Percentiles rank a stretch among this genome's conserved stretches.
Conservation (phyloP, 2,888 invertebrate species). For the Coenonympha glycerion region DNA sequence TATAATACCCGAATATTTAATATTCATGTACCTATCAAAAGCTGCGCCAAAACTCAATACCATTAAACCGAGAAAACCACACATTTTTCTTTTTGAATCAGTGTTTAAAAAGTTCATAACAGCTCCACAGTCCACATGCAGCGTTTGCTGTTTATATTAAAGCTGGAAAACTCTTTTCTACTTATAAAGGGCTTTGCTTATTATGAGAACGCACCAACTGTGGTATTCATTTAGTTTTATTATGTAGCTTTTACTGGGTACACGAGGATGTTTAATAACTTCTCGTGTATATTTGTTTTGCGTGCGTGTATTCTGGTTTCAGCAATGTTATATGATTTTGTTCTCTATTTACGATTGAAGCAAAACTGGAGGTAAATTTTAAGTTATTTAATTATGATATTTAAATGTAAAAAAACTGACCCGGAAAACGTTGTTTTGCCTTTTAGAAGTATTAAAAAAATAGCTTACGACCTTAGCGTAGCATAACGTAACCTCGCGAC, state of each 20-base stretch:
- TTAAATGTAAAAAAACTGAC: too few species aligned
- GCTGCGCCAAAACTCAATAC: not conserved
- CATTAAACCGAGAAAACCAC: not conserved
- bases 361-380: too few species aligned
- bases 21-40: too few species aligned
- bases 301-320: conserved; percentile 14
- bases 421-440: too few species aligned
- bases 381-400: too few species aligned
- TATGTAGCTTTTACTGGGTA: conserved; percentile 34
- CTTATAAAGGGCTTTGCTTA: conserved; percentile 34
- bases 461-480: too few species aligned
- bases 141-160: conserved; percentile 33
- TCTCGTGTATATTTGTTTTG: conserved; percentile 22
- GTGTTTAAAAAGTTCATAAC: conserved; percentile 20
- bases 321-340: too few species aligned
- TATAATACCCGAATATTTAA: too few species aligned
- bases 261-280: conserved; percentile 28
- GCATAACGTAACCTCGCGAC: too few species aligned
- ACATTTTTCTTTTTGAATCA: not conserved
- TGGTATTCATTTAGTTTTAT: conserved; percentile 35
- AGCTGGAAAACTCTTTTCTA: conserved; percentile 31
- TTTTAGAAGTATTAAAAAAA: too few species aligned
- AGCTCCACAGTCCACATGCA: conserved; percentile 26
- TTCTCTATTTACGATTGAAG: too few species aligned
- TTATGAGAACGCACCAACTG: conserved; percentile 33